Percentiles rank a stretch among this genome's conserved stretches.
These are phyloP conservation scores for Acanthococcus lagerstroemiae DNA, from an alignment of 2,888 invertebrate genomes.

Conservation along the genomic window DNA sequence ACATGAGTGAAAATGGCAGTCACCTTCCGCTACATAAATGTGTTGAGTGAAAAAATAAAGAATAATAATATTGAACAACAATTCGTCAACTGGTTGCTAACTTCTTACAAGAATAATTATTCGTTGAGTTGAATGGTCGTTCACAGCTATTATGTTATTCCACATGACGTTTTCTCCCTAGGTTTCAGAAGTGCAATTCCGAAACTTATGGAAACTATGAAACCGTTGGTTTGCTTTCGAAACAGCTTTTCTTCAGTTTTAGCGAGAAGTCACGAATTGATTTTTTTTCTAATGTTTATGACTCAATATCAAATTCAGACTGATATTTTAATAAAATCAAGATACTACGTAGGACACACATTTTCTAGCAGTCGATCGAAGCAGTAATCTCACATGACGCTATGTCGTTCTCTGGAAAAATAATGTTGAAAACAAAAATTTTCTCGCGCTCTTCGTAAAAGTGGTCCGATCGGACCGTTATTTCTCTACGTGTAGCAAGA, in stretches of 20 bases:
- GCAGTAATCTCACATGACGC: neutral
- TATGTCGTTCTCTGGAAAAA: neutral
- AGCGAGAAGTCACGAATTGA: neutral
- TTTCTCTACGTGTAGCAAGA: neutral
- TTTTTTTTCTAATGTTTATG: neutral
- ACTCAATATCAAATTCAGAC: neutral
- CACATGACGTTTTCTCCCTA: neutral
- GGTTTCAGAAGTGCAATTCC: no score
- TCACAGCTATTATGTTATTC: neutral
- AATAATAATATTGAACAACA: neutral
- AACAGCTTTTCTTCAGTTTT: neutral
- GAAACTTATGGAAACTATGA: neutral
- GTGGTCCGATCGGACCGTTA: neutral
- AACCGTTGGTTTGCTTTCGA: no score
- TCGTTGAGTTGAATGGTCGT: neutral
- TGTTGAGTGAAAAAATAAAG: neutral
- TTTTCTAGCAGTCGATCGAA: neutral
- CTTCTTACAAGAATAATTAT: neutral
- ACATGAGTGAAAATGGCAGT: no score
- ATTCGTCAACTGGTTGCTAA: neutral
- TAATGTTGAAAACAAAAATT: neutral
- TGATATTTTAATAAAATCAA: neutral
- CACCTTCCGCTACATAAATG: no score
- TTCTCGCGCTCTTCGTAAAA: neutral
- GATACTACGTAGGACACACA: neutral